These are phyloP conservation scores for Nomada flava DNA, from an alignment of 2,888 invertebrate genomes.

Conservation along the genomic window DNA sequence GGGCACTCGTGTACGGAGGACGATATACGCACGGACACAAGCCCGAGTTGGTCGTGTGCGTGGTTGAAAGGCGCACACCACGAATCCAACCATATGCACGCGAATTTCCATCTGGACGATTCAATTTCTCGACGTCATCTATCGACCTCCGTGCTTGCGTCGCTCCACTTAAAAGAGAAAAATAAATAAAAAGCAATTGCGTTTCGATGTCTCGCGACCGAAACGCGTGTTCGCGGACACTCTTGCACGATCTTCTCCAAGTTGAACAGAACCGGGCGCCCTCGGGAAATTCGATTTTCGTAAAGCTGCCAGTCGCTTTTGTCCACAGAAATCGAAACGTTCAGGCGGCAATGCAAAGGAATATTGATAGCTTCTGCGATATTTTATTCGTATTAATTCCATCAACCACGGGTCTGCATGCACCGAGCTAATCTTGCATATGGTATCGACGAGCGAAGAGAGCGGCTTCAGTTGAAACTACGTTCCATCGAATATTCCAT, in stretches of 20 bases:
- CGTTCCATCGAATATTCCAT: too few relatives aligned
- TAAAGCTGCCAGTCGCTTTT: not conserved
- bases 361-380: too few relatives aligned
- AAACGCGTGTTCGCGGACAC: not conserved
- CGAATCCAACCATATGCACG: constrained; percentile 1
- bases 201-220: not conserved
- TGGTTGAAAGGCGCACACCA: constrained; percentile 15
- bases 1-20: constrained; percentile 13
- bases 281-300: not conserved
- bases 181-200: constrained; percentile 21
- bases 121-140: constrained; percentile 68
- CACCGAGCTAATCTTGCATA: too few relatives aligned
- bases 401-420: too few relatives aligned
- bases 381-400: too few relatives aligned
- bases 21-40: constrained; percentile 22
- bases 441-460: too few relatives aligned
- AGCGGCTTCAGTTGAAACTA: too few relatives aligned
- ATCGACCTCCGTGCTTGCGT: constrained; percentile 27
- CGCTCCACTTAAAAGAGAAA: not conserved
- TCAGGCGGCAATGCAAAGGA: not conserved
- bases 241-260: not conserved
- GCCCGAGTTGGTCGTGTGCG: not conserved
- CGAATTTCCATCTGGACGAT: constrained; percentile 71
- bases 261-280: constrained; percentile 5
- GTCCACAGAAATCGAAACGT: not conserved